These are phyloP conservation scores for Aradophagus sp. DNA, from an alignment of 1,140 invertebrate species.

Conservation along the genomic window DNA sequence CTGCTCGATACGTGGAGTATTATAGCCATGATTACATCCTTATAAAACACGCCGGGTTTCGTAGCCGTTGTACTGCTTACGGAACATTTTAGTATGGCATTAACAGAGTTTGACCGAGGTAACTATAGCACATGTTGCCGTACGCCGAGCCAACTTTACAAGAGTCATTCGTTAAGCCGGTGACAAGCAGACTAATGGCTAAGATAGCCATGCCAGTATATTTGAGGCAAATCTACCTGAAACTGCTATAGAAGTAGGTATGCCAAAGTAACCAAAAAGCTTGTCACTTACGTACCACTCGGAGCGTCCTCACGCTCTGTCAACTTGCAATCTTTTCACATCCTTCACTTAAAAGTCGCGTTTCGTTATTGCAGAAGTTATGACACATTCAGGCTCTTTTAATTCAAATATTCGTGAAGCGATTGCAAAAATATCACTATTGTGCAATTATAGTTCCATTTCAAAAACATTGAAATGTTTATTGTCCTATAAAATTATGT, in stretches of 20 bases:
- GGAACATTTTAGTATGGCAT: slow-evolving; percentile 52
- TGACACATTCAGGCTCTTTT: no score
- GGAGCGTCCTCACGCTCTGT: no score
- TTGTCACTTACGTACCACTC: slow-evolving; percentile 39
- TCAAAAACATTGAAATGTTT: no score
- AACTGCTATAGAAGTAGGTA: slow-evolving; percentile 51
- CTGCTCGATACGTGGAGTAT: slow-evolving; percentile 45
- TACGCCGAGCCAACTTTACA: slow-evolving; percentile 54
- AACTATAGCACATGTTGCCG: slow-evolving; percentile 57
- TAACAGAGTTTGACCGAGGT: slow-evolving; percentile 53
- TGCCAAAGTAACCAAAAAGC: slow-evolving; percentile 45
- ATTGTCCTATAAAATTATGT: no score
- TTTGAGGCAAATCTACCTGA: slow-evolving; percentile 55
- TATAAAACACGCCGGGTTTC: slow-evolving; percentile 51
- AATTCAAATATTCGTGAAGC: no score
- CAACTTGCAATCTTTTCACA: no score
- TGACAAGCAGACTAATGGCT: slow-evolving; percentile 62
- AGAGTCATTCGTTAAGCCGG: slow-evolving; percentile 59
- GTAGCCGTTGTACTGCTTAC: slow-evolving; percentile 48
- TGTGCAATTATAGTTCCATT: no score
- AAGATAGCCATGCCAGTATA: slow-evolving; percentile 57
- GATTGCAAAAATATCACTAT: no score
- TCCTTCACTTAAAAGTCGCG: no score
- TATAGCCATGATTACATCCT: slow-evolving; percentile 53
- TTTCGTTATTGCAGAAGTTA: no score